A percentile compares a stretch with the other conserved stretches of the same genome.
Conservation (phyloP, 2,113 vertebrate species). For the Otocyon megalotis region DNA sequence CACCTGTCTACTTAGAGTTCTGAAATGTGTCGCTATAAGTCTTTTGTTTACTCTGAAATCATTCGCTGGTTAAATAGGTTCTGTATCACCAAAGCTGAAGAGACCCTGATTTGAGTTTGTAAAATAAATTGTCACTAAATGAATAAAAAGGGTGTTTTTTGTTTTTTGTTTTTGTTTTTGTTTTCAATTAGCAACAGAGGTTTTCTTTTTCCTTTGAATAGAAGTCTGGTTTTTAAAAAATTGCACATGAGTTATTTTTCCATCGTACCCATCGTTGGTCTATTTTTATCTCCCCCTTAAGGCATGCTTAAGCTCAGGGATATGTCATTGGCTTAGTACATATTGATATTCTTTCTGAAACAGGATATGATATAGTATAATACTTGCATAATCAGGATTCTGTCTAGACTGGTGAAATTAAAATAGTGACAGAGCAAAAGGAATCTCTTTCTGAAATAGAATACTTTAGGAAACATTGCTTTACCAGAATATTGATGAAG, state of each 20-base stretch:
- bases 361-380: slow-evolving; percentile 66
- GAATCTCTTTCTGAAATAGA: slow-evolving; percentile 75
- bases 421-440: slow-evolving; percentile 73
- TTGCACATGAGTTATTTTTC: slow-evolving; percentile 53
- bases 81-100: background rate
- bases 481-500: slow-evolving; percentile 68
- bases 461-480: slow-evolving; percentile 64
- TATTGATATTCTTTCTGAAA: slow-evolving; percentile 73
- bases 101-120: slow-evolving; percentile 7
- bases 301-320: slow-evolving; percentile 13
- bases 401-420: slow-evolving; percentile 81
- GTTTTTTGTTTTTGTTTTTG: background rate
- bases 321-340: slow-evolving; percentile 46
- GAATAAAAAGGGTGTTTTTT: background rate
- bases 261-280: background rate
- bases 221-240: slow-evolving; percentile 36
- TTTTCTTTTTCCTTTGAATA: background rate
- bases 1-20: background rate
- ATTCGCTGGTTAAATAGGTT: background rate
- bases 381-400: slow-evolving; percentile 68
- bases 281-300: slow-evolving; percentile 56
- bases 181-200: background rate
- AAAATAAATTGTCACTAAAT: slow-evolving; percentile 10
- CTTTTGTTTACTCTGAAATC: background rate
- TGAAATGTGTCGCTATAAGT: background rate